Conservation (phyloP, 2,797 vertebrate species). For the Karalla daura region DNA sequence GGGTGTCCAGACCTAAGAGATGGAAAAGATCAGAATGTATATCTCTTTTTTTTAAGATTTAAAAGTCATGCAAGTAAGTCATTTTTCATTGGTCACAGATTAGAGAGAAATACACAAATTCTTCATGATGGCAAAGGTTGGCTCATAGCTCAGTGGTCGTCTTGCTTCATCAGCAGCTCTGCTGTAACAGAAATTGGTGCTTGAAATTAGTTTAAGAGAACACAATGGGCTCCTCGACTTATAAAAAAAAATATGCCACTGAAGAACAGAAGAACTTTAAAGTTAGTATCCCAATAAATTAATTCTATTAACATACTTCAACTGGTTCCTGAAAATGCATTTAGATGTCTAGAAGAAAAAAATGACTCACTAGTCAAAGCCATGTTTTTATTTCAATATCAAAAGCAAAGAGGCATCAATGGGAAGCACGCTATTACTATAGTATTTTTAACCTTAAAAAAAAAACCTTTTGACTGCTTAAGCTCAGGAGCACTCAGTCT, state of each 20-base stretch:
- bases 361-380: not conserved
- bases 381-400: not conserved
- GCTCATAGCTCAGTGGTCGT: slow-evolving; percentile 27
- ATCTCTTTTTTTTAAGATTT: too few species aligned
- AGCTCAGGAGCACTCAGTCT: not conserved
- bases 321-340: not conserved
- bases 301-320: slow-evolving; percentile 3
- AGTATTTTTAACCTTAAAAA: not conserved
- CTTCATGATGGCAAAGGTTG: not conserved
- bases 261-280: not conserved
- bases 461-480: not conserved
- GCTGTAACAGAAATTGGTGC: slow-evolving; percentile 33
- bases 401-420: not conserved
- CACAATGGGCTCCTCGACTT: slow-evolving; percentile 16
- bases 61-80: too few species aligned
- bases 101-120: not conserved
- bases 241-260: slow-evolving; percentile 1
- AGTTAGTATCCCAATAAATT: not conserved
- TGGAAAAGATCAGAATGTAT: not conserved
- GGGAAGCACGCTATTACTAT: not conserved
- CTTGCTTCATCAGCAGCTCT: slow-evolving; percentile 61
- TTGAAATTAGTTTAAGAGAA: slow-evolving; percentile 41
- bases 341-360: too few species aligned
- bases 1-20: not conserved
- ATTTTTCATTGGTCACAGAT: too few species aligned